Conservation (phyloP, 2,888 invertebrate species). For the Lochmaea capreae region DNA sequence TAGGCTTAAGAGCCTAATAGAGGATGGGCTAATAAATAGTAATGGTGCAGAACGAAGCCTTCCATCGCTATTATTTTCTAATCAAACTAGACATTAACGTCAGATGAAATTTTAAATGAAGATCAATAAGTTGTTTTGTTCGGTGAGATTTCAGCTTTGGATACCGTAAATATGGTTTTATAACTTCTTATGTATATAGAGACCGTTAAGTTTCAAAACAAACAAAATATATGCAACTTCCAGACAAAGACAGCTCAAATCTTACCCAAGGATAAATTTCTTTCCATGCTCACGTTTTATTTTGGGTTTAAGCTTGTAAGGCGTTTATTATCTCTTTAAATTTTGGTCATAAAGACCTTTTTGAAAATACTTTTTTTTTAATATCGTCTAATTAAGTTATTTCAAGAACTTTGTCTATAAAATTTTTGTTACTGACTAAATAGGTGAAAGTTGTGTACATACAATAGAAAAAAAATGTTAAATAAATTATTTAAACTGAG, state of each 20-base stretch:
- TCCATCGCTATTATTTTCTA: constrained; percentile 58
- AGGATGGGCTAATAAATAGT: constrained; percentile 59
- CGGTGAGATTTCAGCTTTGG: constrained; percentile 14
- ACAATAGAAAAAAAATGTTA: constrained; percentile 62
- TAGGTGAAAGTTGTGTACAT: constrained; percentile 63
- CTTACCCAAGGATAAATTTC: no score
- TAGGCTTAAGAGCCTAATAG: constrained; percentile 57
- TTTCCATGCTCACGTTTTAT: no score
- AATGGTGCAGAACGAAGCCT: constrained; percentile 55
- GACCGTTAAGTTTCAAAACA: no score
- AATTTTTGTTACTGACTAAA: constrained; percentile 47
- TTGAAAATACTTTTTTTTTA: background rate
- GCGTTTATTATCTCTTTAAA: no score
- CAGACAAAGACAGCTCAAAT: no score
- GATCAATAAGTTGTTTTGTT: constrained; percentile 47
- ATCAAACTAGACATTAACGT: constrained; percentile 55
- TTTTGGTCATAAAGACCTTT: no score
- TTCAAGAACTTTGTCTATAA: constrained; percentile 36
- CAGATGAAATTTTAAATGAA: constrained; percentile 49
- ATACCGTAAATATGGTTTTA: constrained; percentile 12
- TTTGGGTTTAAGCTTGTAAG: no score
- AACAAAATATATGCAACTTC: no score
- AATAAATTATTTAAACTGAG: constrained; percentile 59
- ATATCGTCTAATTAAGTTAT: background rate
- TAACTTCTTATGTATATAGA: background rate